Percentiles rank a stretch among this genome's conserved stretches.
These are phyloP conservation scores for Trichonephila clavipes DNA, from an alignment of 1,140 invertebrate species.

Conservation along the genomic window DNA sequence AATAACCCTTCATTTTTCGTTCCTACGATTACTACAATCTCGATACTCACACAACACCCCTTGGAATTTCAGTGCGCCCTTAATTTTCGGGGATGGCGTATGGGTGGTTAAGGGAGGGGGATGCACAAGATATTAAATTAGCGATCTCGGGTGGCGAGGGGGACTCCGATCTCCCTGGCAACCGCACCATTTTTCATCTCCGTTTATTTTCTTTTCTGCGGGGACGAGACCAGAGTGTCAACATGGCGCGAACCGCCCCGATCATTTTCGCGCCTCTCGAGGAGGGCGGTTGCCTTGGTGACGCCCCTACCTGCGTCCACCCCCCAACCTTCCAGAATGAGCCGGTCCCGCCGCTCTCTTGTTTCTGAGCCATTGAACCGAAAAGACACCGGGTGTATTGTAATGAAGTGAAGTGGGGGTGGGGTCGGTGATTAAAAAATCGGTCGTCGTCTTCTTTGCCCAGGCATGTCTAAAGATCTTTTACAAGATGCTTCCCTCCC, in stretches of 20 bases:
- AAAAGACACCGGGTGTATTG: neutral
- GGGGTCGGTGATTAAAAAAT: constrained; percentile 1
- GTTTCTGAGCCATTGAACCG: constrained; percentile 50
- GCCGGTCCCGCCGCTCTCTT: constrained; percentile 26
- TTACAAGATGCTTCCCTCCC: neutral
- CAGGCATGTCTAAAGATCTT: neutral
- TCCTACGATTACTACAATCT: no score
- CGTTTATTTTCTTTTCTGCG: constrained; percentile 39
- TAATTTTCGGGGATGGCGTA: neutral
- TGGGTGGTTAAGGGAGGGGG: neutral
- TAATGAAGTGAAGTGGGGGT: constrained; percentile 22
- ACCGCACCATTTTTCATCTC: constrained; percentile 69
- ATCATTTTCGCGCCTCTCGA: constrained; percentile 71
- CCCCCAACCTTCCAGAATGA: constrained; percentile 22
- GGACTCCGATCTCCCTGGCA: constrained; percentile 46
- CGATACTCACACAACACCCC: neutral
- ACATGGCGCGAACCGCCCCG: constrained; percentile 68
- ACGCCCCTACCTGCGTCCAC: neutral
- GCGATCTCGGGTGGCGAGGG: constrained; percentile 20
- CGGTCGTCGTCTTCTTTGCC: neutral
- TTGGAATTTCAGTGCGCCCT: neutral
- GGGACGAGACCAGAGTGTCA: constrained; percentile 56
- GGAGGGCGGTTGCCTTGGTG: constrained; percentile 38
- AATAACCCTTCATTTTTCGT: no score
- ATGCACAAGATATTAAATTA: constrained; percentile 52